Conservation (phyloP, 2,113 vertebrate species). For the Rousettus leschenaultii region DNA sequence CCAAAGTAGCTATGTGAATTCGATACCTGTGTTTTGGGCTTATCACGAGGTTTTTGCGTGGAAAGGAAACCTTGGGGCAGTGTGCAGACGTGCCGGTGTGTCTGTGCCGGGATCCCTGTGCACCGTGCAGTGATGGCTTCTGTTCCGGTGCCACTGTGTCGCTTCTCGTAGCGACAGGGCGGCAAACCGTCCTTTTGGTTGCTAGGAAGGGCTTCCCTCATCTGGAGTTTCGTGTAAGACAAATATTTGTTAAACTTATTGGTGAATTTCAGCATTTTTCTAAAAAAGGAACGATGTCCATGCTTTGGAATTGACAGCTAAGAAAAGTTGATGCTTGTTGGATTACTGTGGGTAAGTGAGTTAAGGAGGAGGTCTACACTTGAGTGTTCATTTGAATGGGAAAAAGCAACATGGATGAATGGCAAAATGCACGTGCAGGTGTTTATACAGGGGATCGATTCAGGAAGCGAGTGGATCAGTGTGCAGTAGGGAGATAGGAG, state of each 20-base stretch:
- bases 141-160: background rate
- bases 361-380: conserved; percentile 34
- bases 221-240: conserved; percentile 7
- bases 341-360: background rate
- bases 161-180: background rate
- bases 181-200: conserved; percentile 32
- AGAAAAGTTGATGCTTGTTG: background rate
- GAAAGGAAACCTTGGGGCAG: conserved; percentile 61
- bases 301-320: background rate
- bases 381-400: conserved; percentile 52
- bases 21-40: background rate
- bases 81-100: conserved; percentile 62
- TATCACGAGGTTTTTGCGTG: background rate
- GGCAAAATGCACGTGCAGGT: background rate
- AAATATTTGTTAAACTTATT: conserved; percentile 59
- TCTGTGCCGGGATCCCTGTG: conserved; percentile 42
- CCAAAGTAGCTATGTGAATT: background rate
- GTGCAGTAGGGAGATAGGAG: background rate
- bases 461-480: conserved; percentile 51
- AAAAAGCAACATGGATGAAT: conserved; percentile 55
- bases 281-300: background rate
- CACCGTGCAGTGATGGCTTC: conserved; percentile 22
- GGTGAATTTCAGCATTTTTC: conserved; percentile 18
- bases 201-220: conserved; percentile 40
- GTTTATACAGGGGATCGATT: background rate